phyloP scores from a whole-genome alignment of 2,113 vertebrate genomes.

The Oophaga pumilio region DNA sequence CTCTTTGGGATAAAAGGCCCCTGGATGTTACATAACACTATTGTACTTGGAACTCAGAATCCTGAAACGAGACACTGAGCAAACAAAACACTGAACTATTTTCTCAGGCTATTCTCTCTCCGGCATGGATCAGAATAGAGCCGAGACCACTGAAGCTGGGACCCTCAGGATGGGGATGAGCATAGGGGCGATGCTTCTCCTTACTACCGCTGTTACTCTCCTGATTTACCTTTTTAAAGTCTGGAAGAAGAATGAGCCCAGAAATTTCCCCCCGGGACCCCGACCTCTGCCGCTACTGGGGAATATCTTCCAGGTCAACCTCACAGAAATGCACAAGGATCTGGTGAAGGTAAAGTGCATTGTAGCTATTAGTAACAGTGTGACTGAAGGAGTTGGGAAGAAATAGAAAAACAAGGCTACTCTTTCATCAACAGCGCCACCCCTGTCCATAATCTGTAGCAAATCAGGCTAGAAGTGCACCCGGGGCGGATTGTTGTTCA shows the following conservation, averaged over 20 bases:
- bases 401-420: too few relatives aligned
- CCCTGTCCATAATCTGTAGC: too few relatives aligned
- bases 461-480: too few relatives aligned
- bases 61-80: background rate
- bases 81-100: background rate
- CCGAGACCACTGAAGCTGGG: background rate
- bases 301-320: constrained; percentile 6
- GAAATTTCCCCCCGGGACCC: constrained; percentile 25
- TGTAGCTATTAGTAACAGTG: too few relatives aligned
- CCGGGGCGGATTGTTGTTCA: too few relatives aligned
- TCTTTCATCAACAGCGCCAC: too few relatives aligned
- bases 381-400: background rate
- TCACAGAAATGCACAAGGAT: background rate
- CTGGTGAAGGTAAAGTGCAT: background rate
- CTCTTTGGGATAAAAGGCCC: background rate
- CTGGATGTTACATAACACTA: constrained; percentile 3
- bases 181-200: background rate
- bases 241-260: background rate
- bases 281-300: constrained; percentile 10
- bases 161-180: constrained; percentile 32
- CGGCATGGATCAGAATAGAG: background rate
- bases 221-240: background rate
- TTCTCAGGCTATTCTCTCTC: background rate
- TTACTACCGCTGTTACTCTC: background rate
- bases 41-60: background rate